Evolutionary conservation across 2,888 invertebrate species (phyloP), one percentile per base, ranked within the genome.

Genomic region (Drosophila gaucha): DNA sequence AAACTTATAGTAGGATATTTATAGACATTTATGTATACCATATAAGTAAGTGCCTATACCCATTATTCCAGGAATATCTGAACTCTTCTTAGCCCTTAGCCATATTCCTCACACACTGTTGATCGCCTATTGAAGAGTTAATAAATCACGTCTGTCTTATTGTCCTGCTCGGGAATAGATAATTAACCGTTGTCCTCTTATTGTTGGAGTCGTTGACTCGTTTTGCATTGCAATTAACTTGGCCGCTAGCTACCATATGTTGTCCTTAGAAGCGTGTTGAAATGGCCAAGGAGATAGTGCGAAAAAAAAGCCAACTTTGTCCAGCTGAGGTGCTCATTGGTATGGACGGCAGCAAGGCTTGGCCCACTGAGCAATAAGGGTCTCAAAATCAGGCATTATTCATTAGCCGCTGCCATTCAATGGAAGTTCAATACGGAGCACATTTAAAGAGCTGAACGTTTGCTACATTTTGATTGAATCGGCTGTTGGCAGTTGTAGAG

Each of bases 341-440:
- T 80, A 80, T 80, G 80, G 67, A 67, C 41, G 64, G 31, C 73
- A 31, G 71, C 75, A 64, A 30, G 9, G n/a, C 49, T 43, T 30
- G 47, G 26, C 50, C 41, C 43, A 47, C 20, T 52, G 35, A 20
- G 55, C 67, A 70, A 69, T 60, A 67, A 59, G 73, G 46, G 56
- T 14, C 43, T 30, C 44, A 52, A 67, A 80, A 84, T 84, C 80
- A 84, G 84, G 80, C 84, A 84, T 80, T 80, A 84, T 80, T 80
- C 80, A 80, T 80, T 80, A 84, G 84, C 67, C 57, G 67, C 64
- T 22, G 63, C 62, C 60, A 64, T 74, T 74, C 79, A 60, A 58
- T 77, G 71, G 74, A 50, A 43, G 47, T 49, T 55, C 70, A 76
- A 76, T 78, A n/a, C 8, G 26, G 16, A 39, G 31, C 47, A 36